Evolutionary conservation across 2,113 vertebrate genomes (phyloP).

Genomic region (Oceanites oceanicus): DNA sequence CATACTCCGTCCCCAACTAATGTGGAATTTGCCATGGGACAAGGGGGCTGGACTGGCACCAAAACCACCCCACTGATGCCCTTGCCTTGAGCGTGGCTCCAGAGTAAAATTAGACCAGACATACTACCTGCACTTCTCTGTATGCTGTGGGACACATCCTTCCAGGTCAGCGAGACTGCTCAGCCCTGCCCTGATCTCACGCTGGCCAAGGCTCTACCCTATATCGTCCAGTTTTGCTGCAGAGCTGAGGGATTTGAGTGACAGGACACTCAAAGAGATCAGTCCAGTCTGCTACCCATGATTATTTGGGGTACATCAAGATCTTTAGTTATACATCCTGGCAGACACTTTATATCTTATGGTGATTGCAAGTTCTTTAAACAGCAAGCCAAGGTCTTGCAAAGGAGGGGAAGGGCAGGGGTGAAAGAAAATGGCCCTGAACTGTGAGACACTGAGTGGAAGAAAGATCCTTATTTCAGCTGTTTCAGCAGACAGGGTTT

Average conservation of each 20-base stretch:
- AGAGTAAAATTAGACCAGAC: background rate
- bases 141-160: background rate
- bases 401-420: background rate
- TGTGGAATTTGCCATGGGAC: background rate
- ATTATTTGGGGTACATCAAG: conserved; percentile 21
- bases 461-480: background rate
- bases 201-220: background rate
- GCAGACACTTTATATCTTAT: background rate
- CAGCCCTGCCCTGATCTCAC: background rate
- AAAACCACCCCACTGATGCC: background rate
- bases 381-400: conserved; percentile 51
- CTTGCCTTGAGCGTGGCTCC: background rate
- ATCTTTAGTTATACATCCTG: background rate
- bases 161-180: rapidly evolving
- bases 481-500: background rate
- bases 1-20: background rate
- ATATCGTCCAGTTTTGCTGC: background rate
- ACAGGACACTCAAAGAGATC: background rate
- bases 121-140: background rate
- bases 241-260: background rate
- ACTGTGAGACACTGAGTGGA: background rate
- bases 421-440: conserved; percentile 18
- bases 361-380: conserved; percentile 47
- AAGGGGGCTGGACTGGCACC: background rate
- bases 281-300: background rate